Conservation (phyloP, 2,113 vertebrate species). For the Phrynosoma platyrhinos region DNA sequence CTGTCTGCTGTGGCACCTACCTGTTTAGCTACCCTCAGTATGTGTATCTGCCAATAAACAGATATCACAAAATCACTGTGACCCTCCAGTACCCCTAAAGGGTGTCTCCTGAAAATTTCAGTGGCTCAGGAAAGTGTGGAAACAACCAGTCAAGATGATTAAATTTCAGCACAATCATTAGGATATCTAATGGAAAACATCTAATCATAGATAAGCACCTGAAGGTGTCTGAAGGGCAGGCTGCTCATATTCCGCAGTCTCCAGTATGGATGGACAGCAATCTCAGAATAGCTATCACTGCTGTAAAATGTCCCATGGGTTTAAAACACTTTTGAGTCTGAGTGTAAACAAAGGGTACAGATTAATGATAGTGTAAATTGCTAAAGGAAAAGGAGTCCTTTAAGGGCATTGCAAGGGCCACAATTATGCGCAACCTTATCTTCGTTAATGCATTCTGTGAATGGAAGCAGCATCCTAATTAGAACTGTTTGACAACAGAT, state of each 20-base stretch:
- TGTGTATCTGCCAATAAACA: background rate
- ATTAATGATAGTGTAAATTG: constrained; percentile 42
- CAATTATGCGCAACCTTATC: constrained; percentile 35
- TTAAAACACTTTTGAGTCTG: constrained; percentile 42
- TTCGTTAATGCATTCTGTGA: constrained; percentile 54
- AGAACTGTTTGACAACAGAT: constrained; percentile 35
- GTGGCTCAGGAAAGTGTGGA: background rate
- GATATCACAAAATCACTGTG: background rate
- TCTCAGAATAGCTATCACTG: background rate
- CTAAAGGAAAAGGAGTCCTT: constrained; percentile 35
- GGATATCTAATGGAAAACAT: constrained; percentile 11
- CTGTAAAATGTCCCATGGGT: constrained; percentile 18
- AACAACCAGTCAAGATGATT: background rate
- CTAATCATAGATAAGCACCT: constrained; percentile 23
- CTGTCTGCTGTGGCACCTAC: too few relatives aligned
- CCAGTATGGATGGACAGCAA: background rate
- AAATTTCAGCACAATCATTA: constrained; percentile 15
- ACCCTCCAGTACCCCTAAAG: background rate
- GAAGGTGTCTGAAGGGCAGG: constrained; percentile 11
- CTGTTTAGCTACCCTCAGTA: background rate
- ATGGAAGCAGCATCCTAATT: constrained; percentile 11
- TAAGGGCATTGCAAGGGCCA: constrained; percentile 43
- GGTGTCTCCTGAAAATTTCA: background rate
- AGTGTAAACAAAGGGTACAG: constrained; percentile 41
- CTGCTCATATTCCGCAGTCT: background rate